Conservation (phyloP, 2,113 vertebrate genomes). For the Pygoscelis adeliae region DNA sequence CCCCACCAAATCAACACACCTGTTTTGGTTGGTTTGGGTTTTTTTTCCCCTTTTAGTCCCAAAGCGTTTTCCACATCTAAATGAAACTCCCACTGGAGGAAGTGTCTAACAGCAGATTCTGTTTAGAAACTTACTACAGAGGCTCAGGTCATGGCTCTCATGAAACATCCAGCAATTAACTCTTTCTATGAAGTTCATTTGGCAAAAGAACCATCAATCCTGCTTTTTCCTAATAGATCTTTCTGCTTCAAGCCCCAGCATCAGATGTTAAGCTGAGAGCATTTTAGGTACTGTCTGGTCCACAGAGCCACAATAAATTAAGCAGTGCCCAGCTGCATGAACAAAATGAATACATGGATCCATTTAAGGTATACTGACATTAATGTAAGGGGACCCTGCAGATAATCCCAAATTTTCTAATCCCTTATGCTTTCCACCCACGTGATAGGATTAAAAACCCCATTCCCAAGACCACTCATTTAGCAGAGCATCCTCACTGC, state of each 20-base stretch:
- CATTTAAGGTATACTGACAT: not conserved
- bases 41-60: not conserved
- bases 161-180: not conserved
- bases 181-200: not conserved
- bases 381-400: not conserved
- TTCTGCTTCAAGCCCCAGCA: not conserved
- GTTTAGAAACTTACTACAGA: not conserved
- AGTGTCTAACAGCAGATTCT: not conserved
- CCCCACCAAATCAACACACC: not conserved
- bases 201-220: not conserved
- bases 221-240: not conserved
- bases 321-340: not conserved
- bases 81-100: not conserved
- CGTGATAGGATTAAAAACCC: not conserved
- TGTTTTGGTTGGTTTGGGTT: not conserved
- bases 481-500: not conserved
- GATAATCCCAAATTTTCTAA: not conserved
- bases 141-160: not conserved
- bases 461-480: not conserved
- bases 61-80: not conserved
- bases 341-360: not conserved
- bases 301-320: not conserved
- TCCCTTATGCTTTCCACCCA: not conserved
- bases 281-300: not conserved
- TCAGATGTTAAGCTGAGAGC: not conserved